Evolutionary conservation across 2,888 invertebrate species (phyloP).

Genomic region (Rhyacophila evoluta): DNA sequence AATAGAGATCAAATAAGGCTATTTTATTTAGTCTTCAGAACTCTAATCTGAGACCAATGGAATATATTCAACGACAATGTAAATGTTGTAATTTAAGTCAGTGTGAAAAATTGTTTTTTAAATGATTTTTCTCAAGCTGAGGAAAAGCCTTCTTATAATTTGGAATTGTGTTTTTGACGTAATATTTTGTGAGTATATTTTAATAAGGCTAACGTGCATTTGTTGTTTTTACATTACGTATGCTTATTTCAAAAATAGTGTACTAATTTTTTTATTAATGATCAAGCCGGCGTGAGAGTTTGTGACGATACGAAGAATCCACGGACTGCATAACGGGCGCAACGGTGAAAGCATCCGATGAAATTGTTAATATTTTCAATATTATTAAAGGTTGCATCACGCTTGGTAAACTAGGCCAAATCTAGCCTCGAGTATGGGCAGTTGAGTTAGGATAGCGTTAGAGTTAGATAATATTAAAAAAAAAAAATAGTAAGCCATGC

Average conservation of each 20-base stretch:
- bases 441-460: not conserved
- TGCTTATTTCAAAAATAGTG: not conserved
- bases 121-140: no score
- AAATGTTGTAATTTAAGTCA: no score
- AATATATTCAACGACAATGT: no score
- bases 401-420: not conserved
- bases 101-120: no score
- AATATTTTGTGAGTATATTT: not conserved
- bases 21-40: no score
- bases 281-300: not conserved
- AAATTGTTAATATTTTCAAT: not conserved
- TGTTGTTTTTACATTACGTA: not conserved
- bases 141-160: no score
- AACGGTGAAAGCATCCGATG: not conserved
- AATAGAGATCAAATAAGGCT: no score
- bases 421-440: not conserved
- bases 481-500: not conserved
- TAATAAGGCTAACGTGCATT: not conserved
- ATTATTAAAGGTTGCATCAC: not conserved
- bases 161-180: no score
- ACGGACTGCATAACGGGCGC: not conserved
- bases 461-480: not conserved
- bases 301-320: not conserved
- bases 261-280: not conserved
- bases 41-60: no score